phyloP scores from a whole-genome alignment of 2,888 invertebrate genomes.

The Ametastegia equiseti region DNA sequence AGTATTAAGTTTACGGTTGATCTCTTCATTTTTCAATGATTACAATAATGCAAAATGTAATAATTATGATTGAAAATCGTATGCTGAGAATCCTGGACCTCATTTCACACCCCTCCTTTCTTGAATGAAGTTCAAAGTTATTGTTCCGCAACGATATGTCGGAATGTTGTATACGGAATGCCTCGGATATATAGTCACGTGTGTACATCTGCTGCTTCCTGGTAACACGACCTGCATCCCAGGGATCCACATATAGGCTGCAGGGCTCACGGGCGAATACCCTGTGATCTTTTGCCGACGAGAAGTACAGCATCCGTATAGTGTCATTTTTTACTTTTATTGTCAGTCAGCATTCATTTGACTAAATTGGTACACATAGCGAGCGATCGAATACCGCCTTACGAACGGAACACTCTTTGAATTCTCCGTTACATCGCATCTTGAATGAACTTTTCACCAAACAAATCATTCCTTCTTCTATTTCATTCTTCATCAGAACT shows the following conservation, averaged over 20 bases:
- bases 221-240: constrained; percentile 25
- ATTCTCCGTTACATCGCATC: too few species aligned
- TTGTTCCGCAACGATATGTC: neutral
- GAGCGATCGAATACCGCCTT: neutral
- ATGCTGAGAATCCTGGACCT: too few species aligned
- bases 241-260: constrained; percentile 8
- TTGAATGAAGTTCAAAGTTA: neutral
- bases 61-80: too few species aligned
- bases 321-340: constrained; percentile 16
- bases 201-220: constrained; percentile 22
- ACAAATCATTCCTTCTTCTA: too few species aligned
- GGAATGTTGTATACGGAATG: neutral
- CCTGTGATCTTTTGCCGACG: constrained; percentile 32
- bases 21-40: too few species aligned
- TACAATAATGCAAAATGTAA: too few species aligned
- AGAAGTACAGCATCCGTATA: neutral
- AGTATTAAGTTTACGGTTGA: too few species aligned
- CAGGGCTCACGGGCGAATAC: neutral
- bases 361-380: neutral
- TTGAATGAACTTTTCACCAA: too few species aligned
- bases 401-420: neutral
- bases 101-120: too few species aligned
- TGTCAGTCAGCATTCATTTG: constrained; percentile 10
- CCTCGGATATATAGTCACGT: neutral
- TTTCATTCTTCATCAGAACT: too few species aligned